Percentiles rank a stretch among this genome's conserved stretches.
phyloP scores from a whole-genome alignment of 2,888 invertebrate species.

The Carterocephalus palaemon region DNA sequence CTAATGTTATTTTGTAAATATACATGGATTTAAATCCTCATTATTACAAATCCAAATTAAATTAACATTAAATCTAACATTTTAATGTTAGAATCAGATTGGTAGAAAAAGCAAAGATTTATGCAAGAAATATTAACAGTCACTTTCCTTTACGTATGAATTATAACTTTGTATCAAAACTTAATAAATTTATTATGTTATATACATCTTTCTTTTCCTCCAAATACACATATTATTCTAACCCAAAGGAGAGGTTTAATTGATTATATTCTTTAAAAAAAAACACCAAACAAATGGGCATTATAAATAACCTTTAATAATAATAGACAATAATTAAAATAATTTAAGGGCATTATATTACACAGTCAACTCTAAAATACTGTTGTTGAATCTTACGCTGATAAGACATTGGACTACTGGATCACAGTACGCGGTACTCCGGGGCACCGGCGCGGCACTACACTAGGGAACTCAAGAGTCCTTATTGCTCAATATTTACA shows the following conservation, averaged over 20 bases:
- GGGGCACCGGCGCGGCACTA: constrained; percentile 27
- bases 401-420: constrained; percentile 59
- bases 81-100: too few relatives aligned
- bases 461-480: constrained; percentile 45
- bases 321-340: constrained; percentile 55
- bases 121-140: too few relatives aligned
- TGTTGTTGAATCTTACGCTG: constrained; percentile 64
- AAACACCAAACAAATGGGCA: constrained; percentile 44
- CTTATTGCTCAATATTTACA: constrained; percentile 72
- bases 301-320: constrained; percentile 67
- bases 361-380: constrained; percentile 77
- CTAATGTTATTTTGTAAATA: too few relatives aligned
- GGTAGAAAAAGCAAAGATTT: too few relatives aligned
- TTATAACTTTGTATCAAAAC: constrained; percentile 3
- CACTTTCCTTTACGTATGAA: too few relatives aligned
- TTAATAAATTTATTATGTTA: constrained; percentile 12
- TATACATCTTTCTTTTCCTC: not conserved
- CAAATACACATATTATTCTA: too few relatives aligned
- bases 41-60: too few relatives aligned
- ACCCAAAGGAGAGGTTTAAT: too few relatives aligned
- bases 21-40: too few relatives aligned
- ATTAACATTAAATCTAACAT: too few relatives aligned
- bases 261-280: too few relatives aligned
- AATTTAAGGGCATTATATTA: constrained; percentile 74
- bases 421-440: constrained; percentile 60